Conservation (phyloP, 2,888 invertebrate species). For the Aelia acuminata region DNA sequence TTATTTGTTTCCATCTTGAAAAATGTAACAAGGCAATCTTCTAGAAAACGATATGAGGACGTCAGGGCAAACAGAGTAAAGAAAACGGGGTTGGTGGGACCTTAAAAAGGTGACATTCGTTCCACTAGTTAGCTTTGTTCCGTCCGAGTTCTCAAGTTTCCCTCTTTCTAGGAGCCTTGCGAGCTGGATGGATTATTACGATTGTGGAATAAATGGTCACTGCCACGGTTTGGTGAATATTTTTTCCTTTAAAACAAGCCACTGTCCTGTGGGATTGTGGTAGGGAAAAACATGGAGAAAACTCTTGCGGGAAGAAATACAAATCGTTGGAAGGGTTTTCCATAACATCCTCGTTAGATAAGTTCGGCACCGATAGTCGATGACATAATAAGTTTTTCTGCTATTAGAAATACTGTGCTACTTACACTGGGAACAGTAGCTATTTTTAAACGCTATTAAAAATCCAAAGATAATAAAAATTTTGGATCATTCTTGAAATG, state of each 20-base stretch:
- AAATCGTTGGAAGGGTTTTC: neutral
- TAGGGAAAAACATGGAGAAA: neutral
- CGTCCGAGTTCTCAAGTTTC: constrained; percentile 24
- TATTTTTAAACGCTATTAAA: too few relatives aligned
- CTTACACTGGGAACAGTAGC: too few relatives aligned
- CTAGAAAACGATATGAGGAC: neutral
- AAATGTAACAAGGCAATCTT: neutral
- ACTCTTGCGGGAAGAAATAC: constrained; percentile 6
- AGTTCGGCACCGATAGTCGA: neutral
- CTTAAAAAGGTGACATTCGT: constrained; percentile 46
- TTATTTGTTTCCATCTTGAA: neutral
- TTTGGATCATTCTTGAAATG: too few relatives aligned
- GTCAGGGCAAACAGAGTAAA: constrained; percentile 27
- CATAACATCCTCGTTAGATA: constrained; percentile 4
- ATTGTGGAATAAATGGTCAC: constrained; percentile 29
- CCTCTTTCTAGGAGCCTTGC: constrained; percentile 28
- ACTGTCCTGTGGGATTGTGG: constrained; percentile 32
- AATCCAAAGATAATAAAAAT: too few relatives aligned
- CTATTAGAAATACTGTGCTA: too few relatives aligned
- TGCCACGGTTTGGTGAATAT: neutral
- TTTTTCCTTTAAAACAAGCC: neutral
- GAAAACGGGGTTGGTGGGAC: neutral
- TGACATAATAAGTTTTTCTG: neutral
- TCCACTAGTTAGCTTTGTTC: constrained; percentile 39
- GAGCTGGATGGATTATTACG: neutral